phyloP scores from a whole-genome alignment of 2,113 vertebrate species.

The Labeo rohita region DNA sequence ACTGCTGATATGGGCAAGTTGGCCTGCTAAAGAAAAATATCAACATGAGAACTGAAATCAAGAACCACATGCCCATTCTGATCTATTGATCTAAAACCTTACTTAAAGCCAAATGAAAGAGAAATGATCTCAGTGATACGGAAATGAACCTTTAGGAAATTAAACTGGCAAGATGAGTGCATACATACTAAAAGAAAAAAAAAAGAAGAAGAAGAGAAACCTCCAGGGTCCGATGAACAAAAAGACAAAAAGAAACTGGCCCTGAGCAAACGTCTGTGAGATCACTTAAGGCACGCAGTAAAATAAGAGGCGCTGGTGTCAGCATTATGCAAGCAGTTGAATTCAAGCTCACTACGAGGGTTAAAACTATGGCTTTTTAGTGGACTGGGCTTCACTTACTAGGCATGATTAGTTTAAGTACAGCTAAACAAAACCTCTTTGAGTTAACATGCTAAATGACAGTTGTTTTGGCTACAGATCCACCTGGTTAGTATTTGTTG shows the following conservation, averaged over 20 bases:
- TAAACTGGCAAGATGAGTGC: not conserved
- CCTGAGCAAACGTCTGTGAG: conserved; percentile 71
- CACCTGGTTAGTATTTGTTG: conserved; percentile 82
- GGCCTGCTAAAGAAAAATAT: not conserved
- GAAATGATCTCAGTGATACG: not conserved
- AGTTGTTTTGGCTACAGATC: conserved; percentile 70
- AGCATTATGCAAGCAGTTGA: conserved; percentile 85
- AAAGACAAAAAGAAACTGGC: conserved; percentile 67
- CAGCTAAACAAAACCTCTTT: conserved; percentile 74
- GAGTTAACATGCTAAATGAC: conserved; percentile 77
- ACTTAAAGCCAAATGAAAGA: conserved; percentile 1
- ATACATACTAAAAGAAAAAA: conserved; percentile 56
- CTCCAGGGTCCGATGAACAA: conserved; percentile 68
- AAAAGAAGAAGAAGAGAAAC: conserved; percentile 32
- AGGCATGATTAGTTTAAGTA: conserved; percentile 94
- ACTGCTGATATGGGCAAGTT: not conserved
- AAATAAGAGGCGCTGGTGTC: conserved; percentile 55
- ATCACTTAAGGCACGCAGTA: conserved; percentile 58
- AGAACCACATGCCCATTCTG: not conserved
- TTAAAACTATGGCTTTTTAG: conserved; percentile 82
- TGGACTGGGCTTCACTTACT: conserved; percentile 83
- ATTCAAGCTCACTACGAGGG: conserved; percentile 83
- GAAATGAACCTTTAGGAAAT: not conserved
- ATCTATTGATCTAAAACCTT: not conserved
- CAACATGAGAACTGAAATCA: not conserved